A percentile compares a stretch with the other conserved stretches of the same genome.
phyloP scores from a whole-genome alignment of 2,113 vertebrate genomes.

The Motacilla alba region DNA sequence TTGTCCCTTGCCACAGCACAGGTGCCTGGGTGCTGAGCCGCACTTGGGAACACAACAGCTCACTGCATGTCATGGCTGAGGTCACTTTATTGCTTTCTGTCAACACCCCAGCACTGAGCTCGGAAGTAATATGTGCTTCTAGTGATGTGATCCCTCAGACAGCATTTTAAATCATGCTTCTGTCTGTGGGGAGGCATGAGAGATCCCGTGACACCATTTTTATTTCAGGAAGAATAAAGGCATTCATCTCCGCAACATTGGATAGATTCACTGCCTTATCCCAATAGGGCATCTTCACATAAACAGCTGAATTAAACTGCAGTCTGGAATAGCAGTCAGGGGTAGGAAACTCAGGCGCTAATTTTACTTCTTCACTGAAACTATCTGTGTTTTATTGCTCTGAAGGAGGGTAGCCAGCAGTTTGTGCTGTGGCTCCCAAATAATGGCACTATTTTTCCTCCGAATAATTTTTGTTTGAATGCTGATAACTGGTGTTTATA shows the following conservation, averaged over 20 bases:
- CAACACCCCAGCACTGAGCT: not conserved
- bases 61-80: not conserved
- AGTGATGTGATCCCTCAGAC: constrained; percentile 39
- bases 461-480: not conserved
- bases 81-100: constrained; percentile 50
- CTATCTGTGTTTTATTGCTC: not conserved
- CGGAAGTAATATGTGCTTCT: constrained; percentile 41
- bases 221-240: constrained; percentile 61
- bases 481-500: not conserved
- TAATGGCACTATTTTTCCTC: not conserved
- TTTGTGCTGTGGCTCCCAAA: not conserved
- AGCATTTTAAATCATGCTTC: constrained; percentile 58
- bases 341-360: not conserved
- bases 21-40: not conserved
- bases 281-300: constrained; percentile 30
- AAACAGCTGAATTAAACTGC: constrained; percentile 22
- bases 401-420: not conserved
- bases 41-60: not conserved
- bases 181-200: constrained; percentile 17
- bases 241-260: constrained; percentile 24
- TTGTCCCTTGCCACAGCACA: not conserved
- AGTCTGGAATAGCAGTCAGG: not conserved
- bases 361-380: constrained; percentile 16
- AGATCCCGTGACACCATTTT: constrained; percentile 52
- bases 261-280: constrained; percentile 22